A percentile compares a stretch with the other conserved stretches of the same genome.
Evolutionary conservation across 1,140 invertebrate species (phyloP).

Genomic region (Penaeus vannamei): DNA sequence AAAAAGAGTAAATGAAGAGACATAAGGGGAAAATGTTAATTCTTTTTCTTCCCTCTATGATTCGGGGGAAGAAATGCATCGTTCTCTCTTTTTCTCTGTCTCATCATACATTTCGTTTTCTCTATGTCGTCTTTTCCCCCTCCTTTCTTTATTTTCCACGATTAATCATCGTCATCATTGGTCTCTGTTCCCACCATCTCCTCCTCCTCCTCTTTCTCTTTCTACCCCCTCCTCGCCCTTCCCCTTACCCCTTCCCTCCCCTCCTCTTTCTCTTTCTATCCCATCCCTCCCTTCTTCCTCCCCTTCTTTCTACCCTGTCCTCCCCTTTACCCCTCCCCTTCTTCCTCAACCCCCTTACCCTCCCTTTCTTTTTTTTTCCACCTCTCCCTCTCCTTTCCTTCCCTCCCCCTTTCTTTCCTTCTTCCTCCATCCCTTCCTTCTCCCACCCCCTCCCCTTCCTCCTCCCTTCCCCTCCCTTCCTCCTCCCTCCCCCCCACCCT

Average conservation of each 20-base stretch:
- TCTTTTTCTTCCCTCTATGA: too few relatives aligned
- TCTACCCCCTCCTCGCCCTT: not conserved
- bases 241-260: not conserved
- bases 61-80: too few relatives aligned
- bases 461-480: not conserved
- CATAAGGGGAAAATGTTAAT: not conserved
- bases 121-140: too few relatives aligned
- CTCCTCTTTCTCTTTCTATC: not conserved
- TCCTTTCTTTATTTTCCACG: too few relatives aligned
- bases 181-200: too few relatives aligned
- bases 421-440: not conserved
- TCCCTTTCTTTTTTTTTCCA: not conserved
- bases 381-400: not conserved
- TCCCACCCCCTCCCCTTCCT: not conserved
- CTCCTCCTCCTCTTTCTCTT: not conserved
- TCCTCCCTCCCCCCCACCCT: too few relatives aligned
- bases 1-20: conserved; percentile 2
- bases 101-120: too few relatives aligned
- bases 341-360: too few relatives aligned
- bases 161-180: too few relatives aligned
- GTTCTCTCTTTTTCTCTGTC: too few relatives aligned
- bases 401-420: not conserved
- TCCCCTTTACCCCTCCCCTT: too few relatives aligned
- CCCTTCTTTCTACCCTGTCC: not conserved
- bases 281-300: not conserved